Evolutionary conservation across 2,888 invertebrate species (phyloP).

Genomic region (Lasioglossum lativentre): DNA sequence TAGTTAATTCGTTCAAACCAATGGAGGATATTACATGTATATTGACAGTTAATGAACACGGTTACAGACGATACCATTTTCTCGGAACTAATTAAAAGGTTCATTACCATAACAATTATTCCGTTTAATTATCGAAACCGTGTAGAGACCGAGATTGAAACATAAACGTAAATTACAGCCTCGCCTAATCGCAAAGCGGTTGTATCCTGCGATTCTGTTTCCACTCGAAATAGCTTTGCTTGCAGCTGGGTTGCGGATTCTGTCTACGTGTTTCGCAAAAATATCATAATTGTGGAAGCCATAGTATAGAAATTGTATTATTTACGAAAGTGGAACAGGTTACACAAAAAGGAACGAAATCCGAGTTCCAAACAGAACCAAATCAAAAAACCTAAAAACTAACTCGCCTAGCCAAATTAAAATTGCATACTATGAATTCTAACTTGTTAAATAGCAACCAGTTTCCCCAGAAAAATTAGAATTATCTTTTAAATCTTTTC

Average conservation of each 20-base stretch:
- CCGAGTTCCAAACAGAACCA: background rate
- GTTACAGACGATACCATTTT: slow-evolving; percentile 35
- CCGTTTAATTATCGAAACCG: slow-evolving; percentile 72
- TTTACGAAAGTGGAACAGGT: background rate
- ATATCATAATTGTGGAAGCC: background rate
- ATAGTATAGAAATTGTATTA: background rate
- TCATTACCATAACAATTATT: slow-evolving; percentile 76
- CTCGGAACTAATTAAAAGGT: slow-evolving; percentile 59
- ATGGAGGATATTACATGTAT: background rate
- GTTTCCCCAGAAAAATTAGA: background rate
- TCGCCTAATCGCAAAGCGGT: slow-evolving; percentile 46
- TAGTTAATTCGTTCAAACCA: background rate
- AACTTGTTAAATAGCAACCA: background rate
- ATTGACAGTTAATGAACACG: background rate
- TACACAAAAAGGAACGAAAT: background rate
- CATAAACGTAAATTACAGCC: slow-evolving; percentile 72
- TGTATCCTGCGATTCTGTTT: slow-evolving; percentile 36
- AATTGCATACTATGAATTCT: background rate
- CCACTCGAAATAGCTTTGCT: slow-evolving; percentile 23
- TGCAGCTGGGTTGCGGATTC: slow-evolving; percentile 25
- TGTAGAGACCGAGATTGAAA: slow-evolving; percentile 73
- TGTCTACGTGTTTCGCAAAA: background rate
- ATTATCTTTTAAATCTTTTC: background rate
- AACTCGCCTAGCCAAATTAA: background rate
- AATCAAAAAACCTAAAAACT: background rate